Percentiles rank a stretch among this genome's conserved stretches.
These are phyloP conservation scores for Panagrolaimus sp. DNA, from an alignment of 1,140 invertebrate species.

Conservation along the genomic window DNA sequence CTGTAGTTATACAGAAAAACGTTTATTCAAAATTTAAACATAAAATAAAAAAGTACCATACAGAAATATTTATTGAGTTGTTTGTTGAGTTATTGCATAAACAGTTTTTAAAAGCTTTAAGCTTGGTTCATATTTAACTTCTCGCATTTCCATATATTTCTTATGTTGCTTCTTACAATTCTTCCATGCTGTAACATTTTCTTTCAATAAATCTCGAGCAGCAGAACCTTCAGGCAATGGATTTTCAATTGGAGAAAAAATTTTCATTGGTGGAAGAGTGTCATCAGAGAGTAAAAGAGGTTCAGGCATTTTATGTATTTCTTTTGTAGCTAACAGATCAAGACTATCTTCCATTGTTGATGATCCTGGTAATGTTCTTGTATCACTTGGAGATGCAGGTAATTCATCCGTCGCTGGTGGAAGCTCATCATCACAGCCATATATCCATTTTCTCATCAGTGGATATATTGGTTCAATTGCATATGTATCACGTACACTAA, in stretches of 20 bases:
- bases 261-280: slow-evolving; percentile 1
- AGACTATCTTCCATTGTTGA: slow-evolving; percentile 11
- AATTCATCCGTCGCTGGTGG: not conserved
- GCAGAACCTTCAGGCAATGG: not conserved
- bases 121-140: slow-evolving; percentile 38
- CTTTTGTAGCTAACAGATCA: slow-evolving; percentile 42
- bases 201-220: slow-evolving; percentile 20
- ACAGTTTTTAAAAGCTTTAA: slow-evolving; percentile 38
- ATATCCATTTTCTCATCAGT: slow-evolving; percentile 47
- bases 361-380: not conserved
- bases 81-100: slow-evolving; percentile 43
- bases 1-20: not conserved
- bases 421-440: slow-evolving; percentile 36
- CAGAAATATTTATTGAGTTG: slow-evolving; percentile 18
- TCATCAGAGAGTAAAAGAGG: slow-evolving; percentile 19
- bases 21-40: not conserved
- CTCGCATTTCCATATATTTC: slow-evolving; percentile 31
- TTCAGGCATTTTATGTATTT: slow-evolving; percentile 33
- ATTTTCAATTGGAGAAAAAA: not conserved
- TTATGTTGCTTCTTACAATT: not conserved
- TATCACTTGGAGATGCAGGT: slow-evolving; percentile 13
- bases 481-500: slow-evolving; percentile 34
- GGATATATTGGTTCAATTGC: slow-evolving; percentile 34
- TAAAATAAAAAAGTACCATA: not conserved
- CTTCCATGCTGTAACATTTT: slow-evolving; percentile 38